A percentile compares a stretch with the other conserved stretches of the same genome.
Evolutionary conservation across 1,140 invertebrate species (phyloP).

Genomic region (Panagrolaimus sp.): DNA sequence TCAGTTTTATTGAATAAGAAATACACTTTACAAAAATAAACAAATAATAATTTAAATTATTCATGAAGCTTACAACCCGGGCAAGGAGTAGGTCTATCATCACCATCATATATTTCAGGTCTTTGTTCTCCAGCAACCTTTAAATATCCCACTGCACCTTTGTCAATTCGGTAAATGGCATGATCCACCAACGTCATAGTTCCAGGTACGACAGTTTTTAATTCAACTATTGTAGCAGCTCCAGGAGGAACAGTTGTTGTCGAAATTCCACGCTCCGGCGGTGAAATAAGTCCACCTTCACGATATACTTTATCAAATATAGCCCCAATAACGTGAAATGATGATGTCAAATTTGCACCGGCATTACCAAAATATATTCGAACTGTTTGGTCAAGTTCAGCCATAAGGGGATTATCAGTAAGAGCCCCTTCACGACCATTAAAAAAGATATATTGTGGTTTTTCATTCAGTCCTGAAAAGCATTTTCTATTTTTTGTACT

Average conservation of each 20-base stretch:
- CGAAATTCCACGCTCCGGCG: neutral
- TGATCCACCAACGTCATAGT: conserved; percentile 16
- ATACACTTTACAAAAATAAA: no score
- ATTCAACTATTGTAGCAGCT: conserved; percentile 7
- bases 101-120: conserved; percentile 16
- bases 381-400: neutral
- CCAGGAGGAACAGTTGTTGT: conserved; percentile 12
- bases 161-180: conserved; percentile 18
- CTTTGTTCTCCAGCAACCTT: conserved; percentile 18
- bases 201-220: conserved; percentile 10
- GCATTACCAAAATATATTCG: conserved; percentile 18
- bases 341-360: conserved; percentile 11
- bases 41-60: neutral
- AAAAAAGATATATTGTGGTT: conserved; percentile 17
- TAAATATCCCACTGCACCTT: conserved; percentile 17
- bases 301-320: conserved; percentile 20
- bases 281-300: conserved; percentile 12
- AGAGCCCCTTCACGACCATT: conserved; percentile 19
- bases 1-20: no score
- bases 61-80: conserved; percentile 17
- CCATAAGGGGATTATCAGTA: conserved; percentile 12
- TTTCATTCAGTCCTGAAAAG: conserved; percentile 7
- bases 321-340: conserved; percentile 16
- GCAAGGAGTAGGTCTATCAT: conserved; percentile 7
- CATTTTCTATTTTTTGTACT: no score